These are phyloP conservation scores for Bombus pascuorum DNA, from an alignment of 1,140 invertebrate genomes.

Conservation along the genomic window DNA sequence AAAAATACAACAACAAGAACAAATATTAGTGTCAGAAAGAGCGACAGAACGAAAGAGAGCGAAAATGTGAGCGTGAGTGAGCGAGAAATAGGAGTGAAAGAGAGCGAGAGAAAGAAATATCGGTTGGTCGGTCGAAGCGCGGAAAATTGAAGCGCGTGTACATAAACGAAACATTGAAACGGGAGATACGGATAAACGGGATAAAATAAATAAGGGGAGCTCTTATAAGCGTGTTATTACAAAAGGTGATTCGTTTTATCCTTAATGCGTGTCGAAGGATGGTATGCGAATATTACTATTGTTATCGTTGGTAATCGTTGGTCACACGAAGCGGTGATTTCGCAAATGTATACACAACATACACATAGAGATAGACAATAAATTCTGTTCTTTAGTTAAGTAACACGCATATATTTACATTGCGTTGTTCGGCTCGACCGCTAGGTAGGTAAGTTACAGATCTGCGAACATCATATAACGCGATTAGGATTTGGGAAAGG, in stretches of 20 bases:
- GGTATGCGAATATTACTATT: background rate
- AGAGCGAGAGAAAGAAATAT: background rate
- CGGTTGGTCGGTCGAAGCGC: constrained; percentile 23
- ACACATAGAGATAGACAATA: constrained; percentile 74
- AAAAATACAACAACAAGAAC: constrained; percentile 48
- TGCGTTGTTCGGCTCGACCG: constrained; percentile 43
- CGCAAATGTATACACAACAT: background rate
- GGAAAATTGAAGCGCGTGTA: constrained; percentile 40
- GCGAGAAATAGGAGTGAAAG: constrained; percentile 16
- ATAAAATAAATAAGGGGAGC: constrained; percentile 30
- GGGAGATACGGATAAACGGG: background rate
- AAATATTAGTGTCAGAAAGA: constrained; percentile 40
- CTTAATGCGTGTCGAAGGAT: constrained; percentile 4
- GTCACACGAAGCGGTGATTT: constrained; percentile 59
- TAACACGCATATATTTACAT: constrained; percentile 27
- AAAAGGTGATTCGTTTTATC: background rate
- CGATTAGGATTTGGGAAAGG: background rate
- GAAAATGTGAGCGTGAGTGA: constrained; percentile 5
- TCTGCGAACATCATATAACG: no score
- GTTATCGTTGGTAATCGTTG: constrained; percentile 27
- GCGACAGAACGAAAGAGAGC: constrained; percentile 22
- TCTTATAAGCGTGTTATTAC: background rate
- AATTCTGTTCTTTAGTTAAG: constrained; percentile 61
- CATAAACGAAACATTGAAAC: constrained; percentile 22
- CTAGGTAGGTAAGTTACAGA: constrained; percentile 21